Base-by-base conservation (phyloP, 2,797 vertebrate species). In the Pseudochromis fuscus region DNA sequence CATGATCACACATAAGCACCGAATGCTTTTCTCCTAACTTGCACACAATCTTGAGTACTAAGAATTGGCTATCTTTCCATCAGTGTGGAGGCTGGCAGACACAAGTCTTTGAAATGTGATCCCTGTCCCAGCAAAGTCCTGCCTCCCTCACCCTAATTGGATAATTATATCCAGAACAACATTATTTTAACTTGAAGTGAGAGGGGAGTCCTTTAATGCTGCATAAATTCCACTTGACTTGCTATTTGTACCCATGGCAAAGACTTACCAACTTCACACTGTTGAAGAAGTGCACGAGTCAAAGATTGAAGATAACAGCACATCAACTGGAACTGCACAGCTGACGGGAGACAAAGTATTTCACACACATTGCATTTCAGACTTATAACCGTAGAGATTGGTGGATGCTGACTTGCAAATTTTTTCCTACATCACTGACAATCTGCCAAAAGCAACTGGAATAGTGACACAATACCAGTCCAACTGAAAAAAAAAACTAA, bases 101-200 rank as follows among this genome's bases (percentile, higher is more conserved):
- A 87, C 76, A 66, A 89, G 86, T 90, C 94, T 95, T 94, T 95
- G 95, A 95, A 95, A 96, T 94, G 81, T 58, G 92, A 96, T 94
- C 91, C 87, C 72, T 88, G 84, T 93, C 87, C 90, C 83, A 74
- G 90, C 85, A 84, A 92, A 91, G 93, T 90, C 91, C 92, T 90
- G 90, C 94, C 93, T 86, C 87, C 51, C 89, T 90, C 77, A 72
- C 79, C 86, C 90, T 88, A 94, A 93, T 90, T 91, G 92, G 91
- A 93, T 95, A 93, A 95, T 95, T 95, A 92, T 92, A 93, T 93
- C 94, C 94, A 95, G 94, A 95, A 92, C 94, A 94, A 93, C 93
- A 93, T 95, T 95, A 94, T 95, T 95, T 93, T 94, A 94, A 87
- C 92, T 91, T 78, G 53, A 67, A 88, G 82, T 66, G 42, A 81